phyloP scores from a whole-genome alignment of 2,113 vertebrate species.

The Hiodon alosoides region DNA sequence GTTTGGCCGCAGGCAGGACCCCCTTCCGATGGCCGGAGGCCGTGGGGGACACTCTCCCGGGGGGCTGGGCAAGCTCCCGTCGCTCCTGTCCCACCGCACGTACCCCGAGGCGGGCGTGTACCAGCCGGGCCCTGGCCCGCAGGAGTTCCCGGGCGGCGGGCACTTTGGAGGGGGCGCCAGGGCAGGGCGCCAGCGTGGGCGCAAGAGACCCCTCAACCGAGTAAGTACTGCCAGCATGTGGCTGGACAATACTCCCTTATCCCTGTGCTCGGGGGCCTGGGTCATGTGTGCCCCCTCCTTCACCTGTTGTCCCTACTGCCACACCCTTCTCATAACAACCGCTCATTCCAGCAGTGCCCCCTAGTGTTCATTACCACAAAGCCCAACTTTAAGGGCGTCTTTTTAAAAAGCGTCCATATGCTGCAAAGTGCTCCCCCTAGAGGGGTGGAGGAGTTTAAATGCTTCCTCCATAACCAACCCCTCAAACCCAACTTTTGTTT shows the following conservation, averaged over 20 bases:
- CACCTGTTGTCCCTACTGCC: background rate
- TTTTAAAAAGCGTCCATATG: too few relatives aligned
- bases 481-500: too few relatives aligned
- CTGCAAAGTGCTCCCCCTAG: background rate
- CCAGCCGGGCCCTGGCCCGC: conserved; percentile 71
- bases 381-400: too few relatives aligned
- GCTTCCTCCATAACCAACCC: background rate
- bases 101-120: conserved; percentile 66
- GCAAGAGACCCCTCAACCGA: conserved; percentile 75
- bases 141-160: conserved; percentile 71
- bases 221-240: conserved; percentile 68
- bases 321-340: background rate
- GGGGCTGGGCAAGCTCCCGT: conserved; percentile 79
- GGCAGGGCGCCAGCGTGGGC: conserved; percentile 76
- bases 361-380: background rate
- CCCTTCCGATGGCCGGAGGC: conserved; percentile 63
- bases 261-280: background rate
- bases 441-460: background rate
- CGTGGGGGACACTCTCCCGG: conserved; percentile 64
- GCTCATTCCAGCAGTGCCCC: too few relatives aligned
- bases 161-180: conserved; percentile 75
- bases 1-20: conserved; percentile 68
- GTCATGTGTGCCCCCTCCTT: background rate
- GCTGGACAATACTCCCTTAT: conserved; percentile 24
- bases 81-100: conserved; percentile 87